Conservation (phyloP, 1,140 invertebrate species). For the Rhagoletis zephyria region DNA sequence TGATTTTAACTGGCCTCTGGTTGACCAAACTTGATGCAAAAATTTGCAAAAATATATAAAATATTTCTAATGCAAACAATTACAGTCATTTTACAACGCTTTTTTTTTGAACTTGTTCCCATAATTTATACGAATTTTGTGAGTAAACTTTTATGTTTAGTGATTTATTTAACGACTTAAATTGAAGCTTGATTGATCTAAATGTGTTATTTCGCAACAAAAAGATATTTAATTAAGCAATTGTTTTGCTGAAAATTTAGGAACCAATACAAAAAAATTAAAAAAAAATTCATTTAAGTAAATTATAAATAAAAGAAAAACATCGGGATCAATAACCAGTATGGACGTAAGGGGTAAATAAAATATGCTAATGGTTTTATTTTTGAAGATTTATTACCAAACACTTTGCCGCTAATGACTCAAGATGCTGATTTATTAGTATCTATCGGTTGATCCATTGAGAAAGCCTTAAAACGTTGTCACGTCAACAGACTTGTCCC, state of each 20-base stretch:
- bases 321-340: slow-evolving; percentile 43
- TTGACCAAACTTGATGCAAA: too few relatives aligned
- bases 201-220: background rate
- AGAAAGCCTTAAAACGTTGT: background rate
- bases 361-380: background rate
- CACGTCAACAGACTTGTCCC: background rate
- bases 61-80: too few relatives aligned
- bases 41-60: too few relatives aligned
- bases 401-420: slow-evolving; percentile 12
- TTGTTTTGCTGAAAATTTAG: background rate
- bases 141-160: background rate
- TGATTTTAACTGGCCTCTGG: too few relatives aligned
- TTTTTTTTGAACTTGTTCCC: too few relatives aligned
- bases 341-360: background rate
- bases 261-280: background rate
- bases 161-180: background rate
- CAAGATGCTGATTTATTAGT: slow-evolving; percentile 1
- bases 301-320: background rate
- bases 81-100: too few relatives aligned
- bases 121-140: too few relatives aligned
- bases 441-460: background rate
- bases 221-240: slow-evolving; percentile 17
- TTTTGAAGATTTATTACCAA: slow-evolving; percentile 7
- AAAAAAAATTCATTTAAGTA: background rate
- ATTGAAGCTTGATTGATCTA: background rate